Evolutionary conservation across 2,113 vertebrate species (phyloP), one percentile per base, ranked within the genome.

Genomic region (Salminus brasiliensis): DNA sequence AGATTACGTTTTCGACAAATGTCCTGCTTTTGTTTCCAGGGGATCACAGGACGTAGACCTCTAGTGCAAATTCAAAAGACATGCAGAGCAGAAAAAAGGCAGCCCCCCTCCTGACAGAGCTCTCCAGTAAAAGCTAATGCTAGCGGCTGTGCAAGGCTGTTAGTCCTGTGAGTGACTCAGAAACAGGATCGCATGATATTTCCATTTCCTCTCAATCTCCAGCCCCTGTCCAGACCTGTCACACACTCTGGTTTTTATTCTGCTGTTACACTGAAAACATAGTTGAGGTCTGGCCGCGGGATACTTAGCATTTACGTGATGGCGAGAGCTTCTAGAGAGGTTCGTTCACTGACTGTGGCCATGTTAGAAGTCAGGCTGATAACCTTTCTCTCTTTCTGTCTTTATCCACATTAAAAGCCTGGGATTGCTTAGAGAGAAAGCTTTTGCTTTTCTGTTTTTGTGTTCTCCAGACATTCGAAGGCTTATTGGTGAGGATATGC

Each of bases 111-210:
- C 29, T 72, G 75, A 73, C 78, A 76, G 41, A 75, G 69, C 49
- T 71, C 79, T 69, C 75, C 63, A 70, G 18, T 78, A 75, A 13
- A 36, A 30, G 69, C 47, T 83, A 87, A 89, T 87, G 36, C 84
- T 85, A 88, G 86, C 65, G 69, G 27, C 47, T 9, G n/a, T 52
- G 69, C 78, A 69, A 23, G 16, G 69, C 9, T 41, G 12, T 18
- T 69, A 53, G 74, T 15, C 66, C 74, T 72, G 57, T 10, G 81
- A 76, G 60, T 67, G 83, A 66, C 81, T 78, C 25, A 79, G 80
- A 82, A 10, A 39, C 12, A 63, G 27, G 1, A 23, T 32, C 25
- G 13, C 60, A 47, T 74, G 72, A 25, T 62, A 52, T 71, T 79
- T 80, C 63, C 71, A 70, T 53, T 71, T 47, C 4, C 12, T 66